Evolutionary conservation across 2,113 vertebrate species (phyloP).

Genomic region (Bos javanicus): DNA sequence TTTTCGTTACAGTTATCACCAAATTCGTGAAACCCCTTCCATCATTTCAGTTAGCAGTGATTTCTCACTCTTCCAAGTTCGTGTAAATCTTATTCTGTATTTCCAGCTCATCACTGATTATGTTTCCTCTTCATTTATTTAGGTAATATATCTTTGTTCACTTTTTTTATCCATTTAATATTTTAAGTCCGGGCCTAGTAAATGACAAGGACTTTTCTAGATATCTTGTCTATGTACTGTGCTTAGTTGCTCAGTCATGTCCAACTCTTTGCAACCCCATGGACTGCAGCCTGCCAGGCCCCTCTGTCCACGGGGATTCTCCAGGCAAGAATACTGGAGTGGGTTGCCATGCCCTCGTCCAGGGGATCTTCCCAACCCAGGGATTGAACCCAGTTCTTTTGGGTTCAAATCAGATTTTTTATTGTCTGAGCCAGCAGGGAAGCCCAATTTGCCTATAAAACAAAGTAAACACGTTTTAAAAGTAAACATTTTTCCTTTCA

Average conservation of each 20-base stretch:
- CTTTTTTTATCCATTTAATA: not conserved
- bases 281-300: not conserved
- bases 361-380: not conserved
- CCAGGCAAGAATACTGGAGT: not conserved
- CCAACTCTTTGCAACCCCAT: not conserved
- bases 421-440: not conserved
- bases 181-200: not conserved
- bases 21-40: not conserved
- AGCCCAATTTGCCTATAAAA: not conserved
- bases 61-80: not conserved
- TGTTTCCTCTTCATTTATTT: not conserved
- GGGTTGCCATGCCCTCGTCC: not conserved
- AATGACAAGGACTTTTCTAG: not conserved
- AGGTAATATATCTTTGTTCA: not conserved
- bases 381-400: not conserved
- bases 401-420: not conserved
- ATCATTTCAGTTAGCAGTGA: not conserved
- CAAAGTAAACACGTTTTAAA: not conserved
- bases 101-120: not conserved
- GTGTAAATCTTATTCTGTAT: not conserved
- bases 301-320: not conserved
- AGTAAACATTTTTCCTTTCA: not conserved
- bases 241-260: not conserved
- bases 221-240: not conserved
- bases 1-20: not conserved